Conservation (phyloP, 2,888 invertebrate genomes). For the Cataglyphis cursor region DNA sequence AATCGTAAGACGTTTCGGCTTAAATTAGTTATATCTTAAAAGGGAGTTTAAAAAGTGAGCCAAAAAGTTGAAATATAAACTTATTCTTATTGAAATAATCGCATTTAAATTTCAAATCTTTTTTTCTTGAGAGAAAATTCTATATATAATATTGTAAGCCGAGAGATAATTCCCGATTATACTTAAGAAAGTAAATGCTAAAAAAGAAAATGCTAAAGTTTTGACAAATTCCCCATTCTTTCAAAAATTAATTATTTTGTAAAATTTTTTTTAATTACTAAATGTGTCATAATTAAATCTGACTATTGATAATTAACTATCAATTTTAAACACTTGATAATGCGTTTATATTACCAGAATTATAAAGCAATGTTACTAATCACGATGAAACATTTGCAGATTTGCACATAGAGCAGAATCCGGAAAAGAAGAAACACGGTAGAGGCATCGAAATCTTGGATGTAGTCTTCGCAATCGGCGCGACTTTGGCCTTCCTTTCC, state of each 20-base stretch:
- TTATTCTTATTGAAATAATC: neutral
- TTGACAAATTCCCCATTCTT: neutral
- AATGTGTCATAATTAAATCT: neutral
- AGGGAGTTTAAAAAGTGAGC: neutral
- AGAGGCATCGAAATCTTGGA: constrained; percentile 57
- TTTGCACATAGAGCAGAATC: constrained; percentile 46
- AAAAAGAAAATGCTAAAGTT: neutral
- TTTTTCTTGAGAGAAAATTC: neutral
- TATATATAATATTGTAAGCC: neutral
- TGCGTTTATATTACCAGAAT: neutral
- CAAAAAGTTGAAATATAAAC: constrained; percentile 6
- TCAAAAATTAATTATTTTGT: constrained; percentile 12
- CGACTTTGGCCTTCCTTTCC: constrained; percentile 75
- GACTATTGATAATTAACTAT: neutral
- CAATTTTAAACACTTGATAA: neutral
- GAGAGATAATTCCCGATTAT: neutral
- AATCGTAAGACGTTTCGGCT: neutral
- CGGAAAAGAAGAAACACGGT: constrained; percentile 47
- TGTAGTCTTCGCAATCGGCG: constrained; percentile 77
- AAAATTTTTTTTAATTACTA: neutral
- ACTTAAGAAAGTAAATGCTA: neutral
- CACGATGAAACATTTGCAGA: constrained; percentile 45
- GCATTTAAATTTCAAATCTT: neutral
- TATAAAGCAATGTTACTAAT: neutral
- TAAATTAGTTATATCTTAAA: neutral